These are phyloP conservation scores for Malacosoma neustria DNA, from an alignment of 2,888 invertebrate genomes.

Conservation along the genomic window DNA sequence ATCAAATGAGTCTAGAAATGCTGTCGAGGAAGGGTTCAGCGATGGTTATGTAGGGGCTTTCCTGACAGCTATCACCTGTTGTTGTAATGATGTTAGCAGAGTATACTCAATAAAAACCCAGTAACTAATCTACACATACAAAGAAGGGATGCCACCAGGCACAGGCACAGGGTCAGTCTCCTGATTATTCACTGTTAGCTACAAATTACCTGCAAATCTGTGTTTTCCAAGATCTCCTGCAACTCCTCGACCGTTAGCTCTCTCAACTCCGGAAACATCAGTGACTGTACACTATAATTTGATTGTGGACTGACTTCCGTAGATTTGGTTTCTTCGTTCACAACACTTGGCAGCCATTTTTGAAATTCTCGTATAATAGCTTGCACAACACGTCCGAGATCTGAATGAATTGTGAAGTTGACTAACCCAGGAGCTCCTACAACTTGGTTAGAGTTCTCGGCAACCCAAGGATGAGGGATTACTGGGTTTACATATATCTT, in stretches of 20 bases:
- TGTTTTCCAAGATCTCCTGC: conserved; percentile 79
- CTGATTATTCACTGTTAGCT: not conserved
- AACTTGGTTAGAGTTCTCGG: conserved; percentile 79
- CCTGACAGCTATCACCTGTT: no score
- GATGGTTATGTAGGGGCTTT: no score
- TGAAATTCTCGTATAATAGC: conserved; percentile 87
- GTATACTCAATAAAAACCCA: no score
- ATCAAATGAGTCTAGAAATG: no score
- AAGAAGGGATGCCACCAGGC: no score
- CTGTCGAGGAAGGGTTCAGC: no score
- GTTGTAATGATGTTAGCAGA: no score
- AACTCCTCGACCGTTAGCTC: conserved; percentile 76
- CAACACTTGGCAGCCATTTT: conserved; percentile 55
- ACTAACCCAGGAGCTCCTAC: conserved; percentile 83
- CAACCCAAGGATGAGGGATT: conserved; percentile 83
- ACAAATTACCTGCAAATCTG: conserved; percentile 78
- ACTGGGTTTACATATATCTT: conserved; percentile 79
- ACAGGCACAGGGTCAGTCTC: no score
- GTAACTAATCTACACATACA: no score
- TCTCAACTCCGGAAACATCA: conserved; percentile 53
- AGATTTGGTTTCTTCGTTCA: conserved; percentile 45
- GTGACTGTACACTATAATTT: conserved; percentile 28
- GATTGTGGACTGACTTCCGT: conserved; percentile 44
- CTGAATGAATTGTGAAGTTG: conserved; percentile 86
- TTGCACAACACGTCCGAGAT: conserved; percentile 86